phyloP scores from a whole-genome alignment of 2,113 vertebrate species.

The Nyctereutes procyonoides region DNA sequence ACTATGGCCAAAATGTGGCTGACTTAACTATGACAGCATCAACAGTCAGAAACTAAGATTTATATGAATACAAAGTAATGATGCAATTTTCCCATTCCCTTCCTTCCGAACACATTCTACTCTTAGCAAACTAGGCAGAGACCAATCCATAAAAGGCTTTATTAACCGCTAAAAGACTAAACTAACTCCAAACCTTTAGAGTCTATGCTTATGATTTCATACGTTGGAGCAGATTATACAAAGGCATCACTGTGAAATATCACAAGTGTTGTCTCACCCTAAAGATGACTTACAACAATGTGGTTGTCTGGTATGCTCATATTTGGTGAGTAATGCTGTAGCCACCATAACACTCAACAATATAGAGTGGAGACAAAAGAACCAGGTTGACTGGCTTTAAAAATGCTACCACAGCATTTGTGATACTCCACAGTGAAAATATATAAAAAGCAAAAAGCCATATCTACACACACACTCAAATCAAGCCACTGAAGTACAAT shows the following conservation, averaged over 20 bases:
- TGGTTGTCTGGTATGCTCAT: slow-evolving; percentile 22
- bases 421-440: slow-evolving; percentile 30
- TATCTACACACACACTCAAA: not conserved
- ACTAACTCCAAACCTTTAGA: not conserved
- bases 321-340: slow-evolving; percentile 34
- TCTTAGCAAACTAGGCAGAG: not conserved
- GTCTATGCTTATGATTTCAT: slow-evolving; percentile 20
- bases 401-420: not conserved
- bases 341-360: not conserved
- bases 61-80: slow-evolving; percentile 21
- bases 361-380: not conserved
- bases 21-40: not conserved
- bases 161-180: slow-evolving; percentile 14
- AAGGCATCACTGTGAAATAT: slow-evolving; percentile 41
- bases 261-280: slow-evolving; percentile 9
- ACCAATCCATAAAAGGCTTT: slow-evolving; percentile 18
- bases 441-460: slow-evolving; percentile 37
- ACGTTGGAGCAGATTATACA: not conserved
- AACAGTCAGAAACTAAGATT: slow-evolving; percentile 26
- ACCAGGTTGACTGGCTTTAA: slow-evolving; percentile 40
- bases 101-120: not conserved
- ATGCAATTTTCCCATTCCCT: not conserved
- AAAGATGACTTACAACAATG: slow-evolving; percentile 12
- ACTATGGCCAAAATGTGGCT: not conserved
- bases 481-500: not conserved